Conservation (phyloP, 1,140 invertebrate genomes). For the Zeugodacus cucurbitae region DNA sequence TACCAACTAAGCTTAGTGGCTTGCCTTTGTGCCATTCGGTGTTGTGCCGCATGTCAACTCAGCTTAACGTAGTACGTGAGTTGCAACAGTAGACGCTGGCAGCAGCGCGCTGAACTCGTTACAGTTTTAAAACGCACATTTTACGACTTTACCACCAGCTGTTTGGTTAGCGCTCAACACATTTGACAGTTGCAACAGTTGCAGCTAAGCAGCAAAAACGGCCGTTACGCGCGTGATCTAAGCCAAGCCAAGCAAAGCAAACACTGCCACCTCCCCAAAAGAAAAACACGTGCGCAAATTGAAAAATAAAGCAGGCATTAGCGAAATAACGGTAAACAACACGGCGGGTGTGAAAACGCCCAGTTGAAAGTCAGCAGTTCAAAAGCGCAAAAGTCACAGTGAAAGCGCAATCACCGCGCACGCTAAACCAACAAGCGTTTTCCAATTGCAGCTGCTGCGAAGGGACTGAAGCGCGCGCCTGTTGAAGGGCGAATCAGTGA, state of each 20-base stretch:
- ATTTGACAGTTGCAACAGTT: constrained; percentile 17
- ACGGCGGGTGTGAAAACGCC: background rate
- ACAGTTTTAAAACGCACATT: background rate
- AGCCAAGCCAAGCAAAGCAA: background rate
- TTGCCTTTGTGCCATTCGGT: background rate
- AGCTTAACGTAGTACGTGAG: background rate
- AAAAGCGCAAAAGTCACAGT: background rate
- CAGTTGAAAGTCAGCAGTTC: background rate
- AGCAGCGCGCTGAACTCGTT: background rate
- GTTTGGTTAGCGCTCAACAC: background rate
- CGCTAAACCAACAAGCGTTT: background rate
- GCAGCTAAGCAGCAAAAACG: background rate
- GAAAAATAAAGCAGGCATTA: background rate
- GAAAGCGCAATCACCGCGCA: background rate
- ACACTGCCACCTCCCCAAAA: background rate
- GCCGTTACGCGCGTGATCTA: background rate
- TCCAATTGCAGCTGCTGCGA: background rate
- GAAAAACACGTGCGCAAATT: background rate
- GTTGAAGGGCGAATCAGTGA: background rate
- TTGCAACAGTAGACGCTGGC: background rate
- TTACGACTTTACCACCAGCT: background rate
- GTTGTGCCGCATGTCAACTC: background rate
- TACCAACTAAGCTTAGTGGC: background rate
- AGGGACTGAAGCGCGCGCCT: background rate
- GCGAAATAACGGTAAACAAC: background rate